A percentile compares a stretch with the other conserved stretches of the same genome.
Conservation (phyloP, 2,888 invertebrate genomes). For the Timandra comae region DNA sequence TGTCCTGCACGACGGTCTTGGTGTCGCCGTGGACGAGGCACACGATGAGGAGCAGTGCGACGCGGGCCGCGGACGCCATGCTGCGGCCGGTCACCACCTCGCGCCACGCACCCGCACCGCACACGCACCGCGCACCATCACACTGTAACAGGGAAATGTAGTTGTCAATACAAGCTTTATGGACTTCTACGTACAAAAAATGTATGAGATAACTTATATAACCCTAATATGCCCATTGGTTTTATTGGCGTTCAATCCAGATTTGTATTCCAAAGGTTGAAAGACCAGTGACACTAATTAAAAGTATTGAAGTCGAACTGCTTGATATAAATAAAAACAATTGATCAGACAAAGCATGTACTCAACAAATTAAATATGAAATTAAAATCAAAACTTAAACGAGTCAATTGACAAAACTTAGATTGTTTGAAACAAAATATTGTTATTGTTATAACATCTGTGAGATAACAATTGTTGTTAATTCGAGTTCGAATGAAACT, state of each 20-base stretch:
- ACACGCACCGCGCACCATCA: slow-evolving; percentile 21
- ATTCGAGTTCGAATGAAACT: slow-evolving; percentile 31
- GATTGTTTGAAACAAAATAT: not conserved
- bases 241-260: no score
- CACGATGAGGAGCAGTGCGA: slow-evolving; percentile 55
- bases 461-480: slow-evolving; percentile 34
- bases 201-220: no score
- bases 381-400: no score
- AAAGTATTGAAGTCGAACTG: no score
- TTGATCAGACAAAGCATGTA: not conserved
- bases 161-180: no score
- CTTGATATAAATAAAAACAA: no score
- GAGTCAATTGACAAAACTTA: no score
- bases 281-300: no score
- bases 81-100: slow-evolving; percentile 26
- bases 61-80: slow-evolving; percentile 59
- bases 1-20: slow-evolving; percentile 64
- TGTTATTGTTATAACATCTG: slow-evolving; percentile 18
- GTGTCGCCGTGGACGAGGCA: slow-evolving; percentile 68
- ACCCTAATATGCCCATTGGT: no score
- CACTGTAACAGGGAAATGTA: slow-evolving; percentile 27
- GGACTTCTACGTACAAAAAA: no score
- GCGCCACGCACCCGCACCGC: slow-evolving; percentile 22
- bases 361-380: not conserved
- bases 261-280: no score